These are phyloP conservation scores for Papilio glaucus DNA, from an alignment of 1,140 invertebrate genomes.

Conservation along the genomic window DNA sequence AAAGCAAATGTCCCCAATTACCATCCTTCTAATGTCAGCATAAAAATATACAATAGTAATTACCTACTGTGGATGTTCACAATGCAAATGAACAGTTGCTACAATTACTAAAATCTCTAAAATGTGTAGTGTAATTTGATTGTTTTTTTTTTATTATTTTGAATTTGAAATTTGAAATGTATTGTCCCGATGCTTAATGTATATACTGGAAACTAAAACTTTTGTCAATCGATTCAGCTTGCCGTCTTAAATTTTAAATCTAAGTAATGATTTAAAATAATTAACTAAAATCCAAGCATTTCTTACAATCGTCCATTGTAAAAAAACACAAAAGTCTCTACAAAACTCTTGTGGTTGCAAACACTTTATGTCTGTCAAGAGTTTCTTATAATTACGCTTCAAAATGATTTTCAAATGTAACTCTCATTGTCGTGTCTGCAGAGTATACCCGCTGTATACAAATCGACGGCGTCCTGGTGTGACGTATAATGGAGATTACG, in stretches of 20 bases:
- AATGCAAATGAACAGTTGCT: too few relatives aligned
- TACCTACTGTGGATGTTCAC: too few relatives aligned
- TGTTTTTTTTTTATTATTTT: too few relatives aligned
- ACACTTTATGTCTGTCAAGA: slow-evolving; percentile 11
- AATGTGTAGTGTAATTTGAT: too few relatives aligned
- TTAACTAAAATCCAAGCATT: slow-evolving; percentile 5
- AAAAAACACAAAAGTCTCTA: slow-evolving; percentile 21
- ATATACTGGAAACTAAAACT: neutral
- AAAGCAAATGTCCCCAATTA: too few relatives aligned
- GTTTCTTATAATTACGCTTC: slow-evolving; percentile 29
- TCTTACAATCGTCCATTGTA: neutral
- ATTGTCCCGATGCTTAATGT: neutral
- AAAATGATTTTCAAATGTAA: neutral
- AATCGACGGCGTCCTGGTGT: neutral
- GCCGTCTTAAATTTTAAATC: too few relatives aligned
- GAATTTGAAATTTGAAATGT: too few relatives aligned
- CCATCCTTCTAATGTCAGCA: too few relatives aligned
- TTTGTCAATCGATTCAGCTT: too few relatives aligned
- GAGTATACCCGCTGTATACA: neutral
- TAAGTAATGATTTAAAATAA: slow-evolving; percentile 5
- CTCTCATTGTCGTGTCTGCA: neutral
- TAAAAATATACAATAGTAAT: too few relatives aligned
- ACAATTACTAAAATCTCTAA: too few relatives aligned
- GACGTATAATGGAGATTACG: neutral
- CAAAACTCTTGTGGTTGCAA: slow-evolving; percentile 2